A percentile compares a stretch with the other conserved stretches of the same genome.
phyloP scores from a whole-genome alignment of 2,797 vertebrate genomes.

The Leontocebus nigricollis region DNA sequence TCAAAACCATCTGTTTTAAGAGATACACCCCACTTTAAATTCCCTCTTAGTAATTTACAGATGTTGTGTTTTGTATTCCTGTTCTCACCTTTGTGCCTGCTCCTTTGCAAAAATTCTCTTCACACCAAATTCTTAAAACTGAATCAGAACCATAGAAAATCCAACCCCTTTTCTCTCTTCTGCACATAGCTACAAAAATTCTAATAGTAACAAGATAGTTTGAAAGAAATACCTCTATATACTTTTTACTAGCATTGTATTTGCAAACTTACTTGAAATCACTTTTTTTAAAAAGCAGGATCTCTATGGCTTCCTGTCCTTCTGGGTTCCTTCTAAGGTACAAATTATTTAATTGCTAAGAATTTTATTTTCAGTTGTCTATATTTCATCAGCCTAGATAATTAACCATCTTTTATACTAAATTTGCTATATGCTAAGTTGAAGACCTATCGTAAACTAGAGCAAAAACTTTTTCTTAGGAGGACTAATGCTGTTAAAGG shows the following conservation, averaged over 20 bases:
- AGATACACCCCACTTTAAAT: not conserved
- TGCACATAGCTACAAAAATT: not conserved
- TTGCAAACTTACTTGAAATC: conserved; percentile 26
- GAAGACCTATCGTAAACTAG: conserved; percentile 34
- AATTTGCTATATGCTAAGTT: not conserved
- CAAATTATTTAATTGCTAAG: conserved; percentile 21
- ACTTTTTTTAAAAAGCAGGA: not conserved
- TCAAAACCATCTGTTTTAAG: not conserved
- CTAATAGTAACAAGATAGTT: not conserved
- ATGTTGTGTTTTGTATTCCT: not conserved
- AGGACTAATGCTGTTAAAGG: not conserved
- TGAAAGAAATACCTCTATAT: not conserved
- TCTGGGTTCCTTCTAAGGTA: not conserved
- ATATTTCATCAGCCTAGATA: not conserved
- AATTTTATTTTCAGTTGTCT: conserved; percentile 36
- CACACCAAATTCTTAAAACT: not conserved
- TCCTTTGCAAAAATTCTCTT: conserved; percentile 17
- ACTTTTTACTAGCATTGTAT: not conserved
- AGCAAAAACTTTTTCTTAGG: conserved; percentile 7
- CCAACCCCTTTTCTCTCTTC: not conserved
- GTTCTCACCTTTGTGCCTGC: not conserved
- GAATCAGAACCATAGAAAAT: not conserved
- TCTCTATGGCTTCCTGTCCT: not conserved
- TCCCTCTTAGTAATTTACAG: not conserved
- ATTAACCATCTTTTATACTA: not conserved